Evolutionary conservation across 2,888 invertebrate species (phyloP), one percentile per base, ranked within the genome.

Genomic region (Drosophila paracracens): DNA sequence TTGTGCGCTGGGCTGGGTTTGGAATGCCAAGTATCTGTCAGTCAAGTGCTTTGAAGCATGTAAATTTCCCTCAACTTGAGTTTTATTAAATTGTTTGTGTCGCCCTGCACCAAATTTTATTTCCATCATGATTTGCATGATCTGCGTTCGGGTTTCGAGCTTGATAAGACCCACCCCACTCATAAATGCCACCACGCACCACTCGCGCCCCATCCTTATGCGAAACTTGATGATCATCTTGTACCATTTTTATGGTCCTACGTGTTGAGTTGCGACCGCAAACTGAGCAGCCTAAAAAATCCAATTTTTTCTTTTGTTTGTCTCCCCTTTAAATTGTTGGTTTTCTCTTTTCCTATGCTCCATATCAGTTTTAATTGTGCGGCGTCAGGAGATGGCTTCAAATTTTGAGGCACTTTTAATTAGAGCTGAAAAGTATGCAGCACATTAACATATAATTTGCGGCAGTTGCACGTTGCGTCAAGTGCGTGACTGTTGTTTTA

Each of bases 31-130:
- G 76, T 80, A 70, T 76, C 83, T 83, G 72, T 70, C 67, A 74
- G 63, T 13, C 72, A 68, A 76, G 70, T 66, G 82, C 74, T 65
- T 71, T 64, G 71, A 61, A 74, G 87, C 88, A 91, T 87, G 86
- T 88, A 88, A 82, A 87, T 89, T 91, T 89, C 59, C 70, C 59
- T 80, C 74, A 82, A 87, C 76, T 82, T 74, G 74, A 77, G 86
- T 91, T 88, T 89, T 89, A 91, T 87, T 91, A 91, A 89, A 91
- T 91, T 87, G 88, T 89, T 91, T 88, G 82, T 76, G 80, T 87
- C 88, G 76, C 71, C 63, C 73, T 51, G 71, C 72, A 76, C 68
- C 74, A 76, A 75, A 82, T 89, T 88, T 80, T 84, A 89, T 89
- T 82, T 89, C 71, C 85, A 77, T 76, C 85, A 86, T 76, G 89